Evolutionary conservation across 1,140 invertebrate species (phyloP), one percentile per base, ranked within the genome.

Genomic region (Scaptomyza montana): DNA sequence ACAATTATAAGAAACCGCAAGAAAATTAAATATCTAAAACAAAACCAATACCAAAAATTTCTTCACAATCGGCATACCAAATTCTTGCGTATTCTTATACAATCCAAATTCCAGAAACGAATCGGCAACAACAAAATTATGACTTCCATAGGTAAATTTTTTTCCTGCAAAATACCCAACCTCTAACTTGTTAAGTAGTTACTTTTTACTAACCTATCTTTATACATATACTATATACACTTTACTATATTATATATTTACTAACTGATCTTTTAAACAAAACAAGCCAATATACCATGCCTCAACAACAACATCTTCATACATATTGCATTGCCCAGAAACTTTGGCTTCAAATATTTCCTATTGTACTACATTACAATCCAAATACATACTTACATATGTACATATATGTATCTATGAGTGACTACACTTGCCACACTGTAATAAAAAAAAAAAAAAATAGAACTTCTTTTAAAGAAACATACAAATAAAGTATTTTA

Each of bases 81-180:
- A 71, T 63, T 74, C 53, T 43, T 49, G 60, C 39, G 53, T 53
- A 60, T 60, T 54, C 55, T 51, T 16, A 33, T 50, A 28, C 60
- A 60, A 61, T 53, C 56, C 36, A 80, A 80, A 76, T 73, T 62
- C 57, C 75, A 75, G 50, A 78, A 69, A 36, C 41, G 76, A 68
- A 71, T 53, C 78, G 61, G 76, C 74, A 76, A 75, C 57, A 76
- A 81, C 67, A 63, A 91, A 91, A 91, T 91, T 87, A 91, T 91
- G 90, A 91, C 90, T 71, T 91, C 90, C 66, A 91, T 91, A 91
- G 90, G 90, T 91, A 91, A 91, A 85, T 90, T 86, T 8, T 8
- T 21, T 67, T 6, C 30, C 54, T 47, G 30, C 33, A 53, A 43
- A 66, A 25, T 41, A 43, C 33, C 33, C 39, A 57, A 39, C 49